Evolutionary conservation across 2,888 invertebrate genomes (phyloP).

Genomic region (Hydriomena furcata): DNA sequence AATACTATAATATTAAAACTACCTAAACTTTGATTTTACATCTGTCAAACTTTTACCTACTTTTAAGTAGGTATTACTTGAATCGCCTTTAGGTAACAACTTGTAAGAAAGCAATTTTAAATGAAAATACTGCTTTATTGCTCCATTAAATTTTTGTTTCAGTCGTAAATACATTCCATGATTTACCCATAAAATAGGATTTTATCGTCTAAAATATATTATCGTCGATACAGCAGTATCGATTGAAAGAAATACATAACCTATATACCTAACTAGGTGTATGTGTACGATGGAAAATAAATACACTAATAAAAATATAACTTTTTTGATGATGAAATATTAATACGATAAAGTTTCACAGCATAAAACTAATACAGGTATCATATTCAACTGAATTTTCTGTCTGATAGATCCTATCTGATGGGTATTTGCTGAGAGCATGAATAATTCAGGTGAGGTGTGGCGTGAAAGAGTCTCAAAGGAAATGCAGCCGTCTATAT

Average conservation of each 20-base stretch:
- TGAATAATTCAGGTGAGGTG: conserved; percentile 73
- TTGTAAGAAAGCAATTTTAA: no score
- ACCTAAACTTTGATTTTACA: no score
- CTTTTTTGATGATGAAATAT: neutral
- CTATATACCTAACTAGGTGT: no score
- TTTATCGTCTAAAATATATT: neutral
- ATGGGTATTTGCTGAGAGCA: conserved; percentile 67
- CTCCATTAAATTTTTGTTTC: conserved; percentile 2
- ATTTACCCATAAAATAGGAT: conserved; percentile 4
- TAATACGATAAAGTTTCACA: neutral
- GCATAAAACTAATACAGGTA: conserved; percentile 28
- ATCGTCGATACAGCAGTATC: neutral
- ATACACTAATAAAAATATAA: no score
- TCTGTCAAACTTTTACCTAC: no score
- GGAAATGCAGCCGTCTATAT: conserved; percentile 66
- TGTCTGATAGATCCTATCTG: conserved; percentile 49
- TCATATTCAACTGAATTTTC: conserved; percentile 52
- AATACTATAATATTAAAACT: no score
- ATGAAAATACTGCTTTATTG: conserved; percentile 5
- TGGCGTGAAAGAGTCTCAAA: conserved; percentile 72
- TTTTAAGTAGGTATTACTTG: no score
- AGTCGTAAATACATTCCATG: neutral
- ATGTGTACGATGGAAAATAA: no score
- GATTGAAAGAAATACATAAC: no score
- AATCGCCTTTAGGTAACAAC: no score